Conservation (phyloP, 2,113 vertebrate species). For the Ictalurus furcatus region DNA sequence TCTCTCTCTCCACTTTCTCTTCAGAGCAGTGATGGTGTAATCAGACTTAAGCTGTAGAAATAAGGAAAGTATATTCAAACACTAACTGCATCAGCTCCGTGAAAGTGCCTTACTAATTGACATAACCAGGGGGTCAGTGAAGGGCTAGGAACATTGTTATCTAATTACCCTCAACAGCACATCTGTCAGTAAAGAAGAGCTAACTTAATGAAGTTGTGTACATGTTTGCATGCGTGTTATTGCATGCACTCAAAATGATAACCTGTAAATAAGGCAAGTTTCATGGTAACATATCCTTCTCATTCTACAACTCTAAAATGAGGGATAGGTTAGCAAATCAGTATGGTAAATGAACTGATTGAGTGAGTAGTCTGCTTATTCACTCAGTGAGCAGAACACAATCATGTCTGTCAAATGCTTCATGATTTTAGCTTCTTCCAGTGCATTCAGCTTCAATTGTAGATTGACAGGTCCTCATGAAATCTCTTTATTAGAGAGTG, state of each 20-base stretch:
- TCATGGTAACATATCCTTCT: background rate
- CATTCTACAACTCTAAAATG: background rate
- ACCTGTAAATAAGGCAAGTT: constrained; percentile 7
- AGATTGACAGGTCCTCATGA: background rate
- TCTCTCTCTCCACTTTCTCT: background rate
- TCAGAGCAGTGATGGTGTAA: constrained; percentile 1
- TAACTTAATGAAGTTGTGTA: constrained; percentile 33
- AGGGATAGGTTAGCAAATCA: background rate
- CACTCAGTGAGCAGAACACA: background rate
- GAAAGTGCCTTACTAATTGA: constrained; percentile 22
- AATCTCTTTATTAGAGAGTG: background rate
- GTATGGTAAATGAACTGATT: background rate
- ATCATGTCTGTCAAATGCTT: background rate
- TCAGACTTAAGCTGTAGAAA: background rate
- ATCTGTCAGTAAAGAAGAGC: constrained; percentile 35
- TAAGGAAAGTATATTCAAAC: background rate
- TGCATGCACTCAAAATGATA: constrained; percentile 1
- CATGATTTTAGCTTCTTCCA: background rate
- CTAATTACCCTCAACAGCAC: constrained; percentile 44
- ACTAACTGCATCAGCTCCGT: constrained; percentile 20
- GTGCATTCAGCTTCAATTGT: background rate
- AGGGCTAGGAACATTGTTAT: constrained; percentile 41
- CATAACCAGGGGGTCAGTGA: constrained; percentile 42
- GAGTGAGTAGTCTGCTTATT: background rate
- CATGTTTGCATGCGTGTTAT: constrained; percentile 13